phyloP scores from a whole-genome alignment of 2,888 invertebrate species.

The Trachelus tabidus region DNA sequence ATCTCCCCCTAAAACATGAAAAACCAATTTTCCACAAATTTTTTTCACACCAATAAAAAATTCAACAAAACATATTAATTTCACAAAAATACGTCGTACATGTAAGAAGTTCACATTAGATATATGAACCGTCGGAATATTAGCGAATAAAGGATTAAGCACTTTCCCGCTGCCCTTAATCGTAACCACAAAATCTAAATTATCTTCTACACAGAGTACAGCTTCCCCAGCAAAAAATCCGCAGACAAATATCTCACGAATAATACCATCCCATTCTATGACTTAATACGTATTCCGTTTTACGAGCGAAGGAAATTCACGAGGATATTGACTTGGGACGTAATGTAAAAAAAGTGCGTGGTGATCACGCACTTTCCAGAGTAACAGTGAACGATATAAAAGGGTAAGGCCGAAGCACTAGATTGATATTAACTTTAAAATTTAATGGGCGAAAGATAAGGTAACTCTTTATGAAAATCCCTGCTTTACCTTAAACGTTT shows the following conservation, averaged over 20 bases:
- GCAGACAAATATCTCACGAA: neutral
- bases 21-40: neutral
- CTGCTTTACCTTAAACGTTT: too few species aligned
- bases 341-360: neutral
- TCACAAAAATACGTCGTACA: neutral
- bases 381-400: neutral
- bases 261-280: neutral
- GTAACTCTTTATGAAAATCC: too few species aligned
- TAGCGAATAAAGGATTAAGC: neutral
- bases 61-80: neutral
- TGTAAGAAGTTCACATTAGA: neutral
- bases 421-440: neutral
- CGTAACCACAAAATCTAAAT: neutral
- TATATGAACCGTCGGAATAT: neutral
- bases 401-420: neutral
- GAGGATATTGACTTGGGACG: neutral
- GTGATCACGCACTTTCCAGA: neutral
- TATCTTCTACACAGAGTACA: neutral
- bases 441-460: neutral
- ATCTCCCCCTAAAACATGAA: neutral
- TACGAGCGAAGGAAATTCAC: neutral
- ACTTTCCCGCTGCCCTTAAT: too few species aligned
- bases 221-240: neutral
- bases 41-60: neutral
- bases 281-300: neutral